phyloP scores from a whole-genome alignment of 2,113 vertebrate species.

The Lathamus discolor region DNA sequence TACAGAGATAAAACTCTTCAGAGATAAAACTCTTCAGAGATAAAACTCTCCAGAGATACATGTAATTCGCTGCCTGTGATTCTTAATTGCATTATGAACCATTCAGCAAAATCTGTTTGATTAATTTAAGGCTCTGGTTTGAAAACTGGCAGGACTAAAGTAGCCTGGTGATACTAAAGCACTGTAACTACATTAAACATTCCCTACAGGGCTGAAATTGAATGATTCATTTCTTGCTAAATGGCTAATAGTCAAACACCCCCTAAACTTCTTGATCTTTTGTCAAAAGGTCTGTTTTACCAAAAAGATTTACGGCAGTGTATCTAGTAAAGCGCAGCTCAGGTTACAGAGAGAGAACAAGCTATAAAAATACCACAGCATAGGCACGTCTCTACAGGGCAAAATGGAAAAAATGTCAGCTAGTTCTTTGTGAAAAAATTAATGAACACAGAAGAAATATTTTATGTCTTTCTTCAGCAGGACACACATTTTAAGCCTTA shows the following conservation, averaged over 20 bases:
- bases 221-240: conserved; percentile 27
- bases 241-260: not conserved
- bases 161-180: not conserved
- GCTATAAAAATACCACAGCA: not conserved
- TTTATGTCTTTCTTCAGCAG: not conserved
- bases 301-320: conserved; percentile 8
- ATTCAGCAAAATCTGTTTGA: not conserved
- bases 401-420: not conserved
- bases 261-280: conserved; percentile 18
- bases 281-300: conserved; percentile 34
- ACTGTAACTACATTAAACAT: not conserved
- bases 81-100: not conserved
- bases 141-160: not conserved
- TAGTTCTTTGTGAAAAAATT: not conserved
- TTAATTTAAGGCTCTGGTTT: not conserved
- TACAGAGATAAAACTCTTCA: not conserved
- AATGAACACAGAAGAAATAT: not conserved
- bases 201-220: conserved; percentile 6
- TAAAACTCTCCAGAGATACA: not conserved
- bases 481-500: not conserved
- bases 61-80: not conserved
- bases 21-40: not conserved
- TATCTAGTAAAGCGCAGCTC: not conserved
- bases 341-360: not conserved
- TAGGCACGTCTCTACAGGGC: not conserved